phyloP scores from a whole-genome alignment of 2,113 vertebrate species.

The Brachirus orientalis region DNA sequence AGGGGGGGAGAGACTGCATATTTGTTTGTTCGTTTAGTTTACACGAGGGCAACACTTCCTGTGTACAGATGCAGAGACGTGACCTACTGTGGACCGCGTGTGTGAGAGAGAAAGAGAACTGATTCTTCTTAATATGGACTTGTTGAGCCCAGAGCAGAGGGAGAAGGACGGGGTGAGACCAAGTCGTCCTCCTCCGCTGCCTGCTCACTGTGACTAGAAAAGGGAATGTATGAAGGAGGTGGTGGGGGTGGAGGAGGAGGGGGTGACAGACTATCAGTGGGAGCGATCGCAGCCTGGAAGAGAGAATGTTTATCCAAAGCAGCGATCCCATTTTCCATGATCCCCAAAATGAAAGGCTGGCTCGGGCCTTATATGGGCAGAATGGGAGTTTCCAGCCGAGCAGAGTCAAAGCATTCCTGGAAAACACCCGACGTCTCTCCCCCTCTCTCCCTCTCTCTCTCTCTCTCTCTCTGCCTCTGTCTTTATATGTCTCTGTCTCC shows the following conservation, averaged over 20 bases:
- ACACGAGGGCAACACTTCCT: constrained; percentile 27
- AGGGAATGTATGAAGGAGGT: constrained; percentile 78
- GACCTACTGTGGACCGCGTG: constrained; percentile 4
- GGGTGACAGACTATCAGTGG: constrained; percentile 74
- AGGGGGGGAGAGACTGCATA: too few species aligned
- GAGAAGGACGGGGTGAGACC: constrained; percentile 16
- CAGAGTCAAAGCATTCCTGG: constrained; percentile 55
- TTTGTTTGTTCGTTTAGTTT: constrained; percentile 23
- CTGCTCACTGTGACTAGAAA: constrained; percentile 80
- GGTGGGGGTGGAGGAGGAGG: constrained; percentile 1
- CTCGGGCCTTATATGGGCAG: constrained; percentile 79
- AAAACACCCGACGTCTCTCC: constrained; percentile 10
- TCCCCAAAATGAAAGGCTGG: constrained; percentile 75
- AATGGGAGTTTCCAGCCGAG: constrained; percentile 63
- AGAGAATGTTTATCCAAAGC: constrained; percentile 82
- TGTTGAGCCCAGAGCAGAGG: constrained; percentile 33
- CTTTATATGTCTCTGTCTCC: neutral
- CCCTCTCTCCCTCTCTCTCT: neutral
- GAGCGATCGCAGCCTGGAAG: constrained; percentile 77
- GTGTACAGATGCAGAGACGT: constrained; percentile 2
- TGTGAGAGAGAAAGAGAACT: constrained; percentile 4
- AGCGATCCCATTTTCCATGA: constrained; percentile 82
- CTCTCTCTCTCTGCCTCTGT: neutral
- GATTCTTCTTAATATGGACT: constrained; percentile 70
- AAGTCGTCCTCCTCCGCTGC: constrained; percentile 44